Evolutionary conservation across 2,797 vertebrate species (phyloP).

Genomic region (Paratrypauchen microcephalus): DNA sequence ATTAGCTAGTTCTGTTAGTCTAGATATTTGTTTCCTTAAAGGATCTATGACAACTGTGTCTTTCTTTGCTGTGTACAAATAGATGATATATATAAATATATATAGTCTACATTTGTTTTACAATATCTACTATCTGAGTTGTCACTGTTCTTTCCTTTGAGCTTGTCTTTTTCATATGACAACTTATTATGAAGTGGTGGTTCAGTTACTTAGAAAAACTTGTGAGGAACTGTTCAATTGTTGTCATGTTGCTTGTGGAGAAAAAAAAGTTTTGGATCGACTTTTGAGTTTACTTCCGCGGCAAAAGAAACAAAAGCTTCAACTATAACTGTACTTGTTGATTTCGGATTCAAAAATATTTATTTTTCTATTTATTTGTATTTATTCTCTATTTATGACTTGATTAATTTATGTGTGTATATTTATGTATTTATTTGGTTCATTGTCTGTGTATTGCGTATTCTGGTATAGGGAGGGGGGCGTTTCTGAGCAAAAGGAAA

Average conservation of each 20-base stretch:
- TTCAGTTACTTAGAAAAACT: constrained; percentile 99
- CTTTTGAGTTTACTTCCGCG: constrained; percentile 93
- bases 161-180: constrained; percentile 99
- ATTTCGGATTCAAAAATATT: constrained; percentile 81
- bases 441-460: constrained; percentile 89
- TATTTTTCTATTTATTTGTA: constrained; percentile 90
- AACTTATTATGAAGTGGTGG: constrained; percentile 96
- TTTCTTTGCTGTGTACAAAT: constrained; percentile 99
- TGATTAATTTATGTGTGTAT: constrained; percentile 82
- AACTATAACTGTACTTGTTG: constrained; percentile 80
- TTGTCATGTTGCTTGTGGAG: constrained; percentile 99
- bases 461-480: constrained; percentile 93
- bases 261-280: constrained; percentile 82
- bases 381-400: constrained; percentile 80
- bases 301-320: constrained; percentile 90
- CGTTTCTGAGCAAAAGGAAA: constrained; percentile 97
- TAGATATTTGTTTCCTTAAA: constrained; percentile 99
- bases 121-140: constrained; percentile 99
- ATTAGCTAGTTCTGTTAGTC: constrained; percentile 99
- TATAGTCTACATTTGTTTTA: constrained; percentile 99
- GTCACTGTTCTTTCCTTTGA: constrained; percentile 98
- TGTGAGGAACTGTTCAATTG: constrained; percentile 99
- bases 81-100: constrained; percentile 95
- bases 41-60: constrained; percentile 98
- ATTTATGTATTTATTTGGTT: constrained; percentile 87